Evolutionary conservation across 2,113 vertebrate species (phyloP), one percentile per base, ranked within the genome.

Genomic region (Pipra filicauda): DNA sequence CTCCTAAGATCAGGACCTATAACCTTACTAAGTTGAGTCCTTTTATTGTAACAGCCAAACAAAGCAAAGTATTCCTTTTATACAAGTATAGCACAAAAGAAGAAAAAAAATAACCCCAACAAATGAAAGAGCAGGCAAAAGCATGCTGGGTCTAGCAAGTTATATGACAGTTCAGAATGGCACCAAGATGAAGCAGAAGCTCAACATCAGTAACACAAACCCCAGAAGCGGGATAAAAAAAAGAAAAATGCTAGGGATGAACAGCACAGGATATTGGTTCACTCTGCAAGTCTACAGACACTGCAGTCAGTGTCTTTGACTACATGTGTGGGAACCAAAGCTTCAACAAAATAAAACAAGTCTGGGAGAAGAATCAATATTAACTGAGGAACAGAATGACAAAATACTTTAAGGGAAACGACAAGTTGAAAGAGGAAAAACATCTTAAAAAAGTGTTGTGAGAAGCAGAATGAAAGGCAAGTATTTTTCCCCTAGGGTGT

Each of bases 161-260:
- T 75, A 31, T 35, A 37, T 22, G 58, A 59, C 22, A 87, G 18
- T 24, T 73, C 28, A 89, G n/a, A 91, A 70, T 1, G 7, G 49
- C 28, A 93, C 28, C 52, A 70, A 76, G 77, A 78, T 35, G 55
- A 95, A 85, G n/a, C 13, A 88, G 83, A 88, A 96, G 93, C 44
- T 88, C 51, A 59, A 31, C n/a, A 85, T 20, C 26, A 39, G 51
- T 59, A 92, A 70, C 18, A 91, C 28, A 93, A 62, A 41, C 11
- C 19, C 33, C 43, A 73, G 43, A 80, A 43, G 74, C 54, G 76
- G 54, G 78, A 44, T 13, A 48, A 48, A 44, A 57, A 65, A 57
- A 65, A 52, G 51, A 28, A 61, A 58, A 66, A 69, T 5, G 26
- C 55, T 43, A 33, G 18, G 19, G 83, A 83, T 43, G 75, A 85